Percentiles rank a stretch among this genome's conserved stretches.
Evolutionary conservation across 2,888 invertebrate species (phyloP).

Genomic region (Agrotis exclamationis): DNA sequence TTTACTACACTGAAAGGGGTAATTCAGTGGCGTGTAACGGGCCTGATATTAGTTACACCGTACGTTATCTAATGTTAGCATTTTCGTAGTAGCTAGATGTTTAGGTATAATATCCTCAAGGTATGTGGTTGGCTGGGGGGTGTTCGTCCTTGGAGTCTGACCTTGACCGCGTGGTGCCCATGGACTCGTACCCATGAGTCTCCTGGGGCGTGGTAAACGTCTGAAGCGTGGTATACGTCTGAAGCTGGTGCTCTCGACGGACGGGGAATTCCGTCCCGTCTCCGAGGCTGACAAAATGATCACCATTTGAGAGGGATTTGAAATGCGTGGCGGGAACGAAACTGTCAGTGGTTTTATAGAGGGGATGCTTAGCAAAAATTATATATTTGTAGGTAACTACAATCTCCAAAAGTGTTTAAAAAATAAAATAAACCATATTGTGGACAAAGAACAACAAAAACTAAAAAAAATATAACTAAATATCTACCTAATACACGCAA

Average conservation of each 20-base stretch:
- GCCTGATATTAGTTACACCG: conserved; percentile 18
- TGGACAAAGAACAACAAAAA: background rate
- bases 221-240: conserved; percentile 87
- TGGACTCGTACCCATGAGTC: conserved; percentile 95
- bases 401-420: background rate
- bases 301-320: conserved; percentile 65
- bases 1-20: conserved; percentile 23
- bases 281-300: conserved; percentile 94
- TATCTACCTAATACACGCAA: conserved; percentile 6
- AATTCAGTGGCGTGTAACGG: conserved; percentile 38
- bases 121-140: conserved; percentile 79
- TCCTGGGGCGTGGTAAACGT: conserved; percentile 86
- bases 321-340: conserved; percentile 65
- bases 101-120: conserved; percentile 77
- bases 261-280: conserved; percentile 97
- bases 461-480: background rate
- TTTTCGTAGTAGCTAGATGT: conserved; percentile 37
- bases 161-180: conserved; percentile 97
- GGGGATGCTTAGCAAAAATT: background rate
- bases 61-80: conserved; percentile 19
- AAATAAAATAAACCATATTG: background rate
- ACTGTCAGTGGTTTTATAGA: conserved; percentile 23
- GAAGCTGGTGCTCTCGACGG: conserved; percentile 92
- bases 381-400: too few species aligned
- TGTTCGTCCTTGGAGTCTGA: conserved; percentile 90